A percentile compares a stretch with the other conserved stretches of the same genome.
Evolutionary conservation across 2,113 vertebrate species (phyloP).

Genomic region (Tapirus terrestris): DNA sequence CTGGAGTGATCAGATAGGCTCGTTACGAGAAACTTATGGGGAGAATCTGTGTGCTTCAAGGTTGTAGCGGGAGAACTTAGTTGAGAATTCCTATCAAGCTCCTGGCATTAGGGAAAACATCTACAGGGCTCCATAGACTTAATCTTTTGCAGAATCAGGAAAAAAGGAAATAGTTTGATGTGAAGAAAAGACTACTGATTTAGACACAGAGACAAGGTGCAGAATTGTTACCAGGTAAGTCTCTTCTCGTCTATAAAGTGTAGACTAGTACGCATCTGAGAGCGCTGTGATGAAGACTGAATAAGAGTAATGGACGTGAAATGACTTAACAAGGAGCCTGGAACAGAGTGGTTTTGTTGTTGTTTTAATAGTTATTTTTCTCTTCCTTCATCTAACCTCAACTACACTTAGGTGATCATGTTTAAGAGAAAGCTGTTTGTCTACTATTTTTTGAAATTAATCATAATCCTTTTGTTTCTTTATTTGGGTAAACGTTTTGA

Average conservation of each 20-base stretch:
- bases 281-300: neutral
- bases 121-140: neutral
- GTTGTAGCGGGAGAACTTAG: neutral
- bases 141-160: neutral
- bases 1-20: neutral
- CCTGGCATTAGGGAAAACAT: neutral
- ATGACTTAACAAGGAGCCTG: neutral
- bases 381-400: neutral
- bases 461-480: neutral
- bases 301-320: neutral
- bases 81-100: neutral
- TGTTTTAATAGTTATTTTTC: neutral
- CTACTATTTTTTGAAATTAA: constrained; percentile 18
- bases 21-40: neutral
- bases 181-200: neutral
- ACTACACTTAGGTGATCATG: neutral
- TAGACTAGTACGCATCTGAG: neutral
- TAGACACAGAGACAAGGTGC: neutral
- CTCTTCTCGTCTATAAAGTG: neutral
- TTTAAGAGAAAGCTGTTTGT: neutral
- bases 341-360: neutral
- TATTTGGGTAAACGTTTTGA: neutral
- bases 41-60: neutral
- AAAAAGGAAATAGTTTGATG: neutral
- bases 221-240: neutral